Conservation (phyloP, 2,113 vertebrate species). For the Onychostruthus taczanowskii region DNA sequence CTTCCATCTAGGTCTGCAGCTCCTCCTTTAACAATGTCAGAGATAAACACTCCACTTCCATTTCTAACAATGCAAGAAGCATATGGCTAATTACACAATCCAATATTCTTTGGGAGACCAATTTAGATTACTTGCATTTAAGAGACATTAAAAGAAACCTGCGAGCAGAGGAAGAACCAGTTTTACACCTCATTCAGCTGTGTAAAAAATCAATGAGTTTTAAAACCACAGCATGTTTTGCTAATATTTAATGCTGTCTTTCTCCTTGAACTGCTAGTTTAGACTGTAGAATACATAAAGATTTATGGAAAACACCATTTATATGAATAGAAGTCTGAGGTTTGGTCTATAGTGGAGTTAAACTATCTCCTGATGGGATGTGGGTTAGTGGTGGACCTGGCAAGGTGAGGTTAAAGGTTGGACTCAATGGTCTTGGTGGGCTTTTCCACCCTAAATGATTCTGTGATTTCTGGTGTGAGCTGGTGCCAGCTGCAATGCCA, state of each 20-base stretch:
- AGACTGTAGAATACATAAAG: not conserved
- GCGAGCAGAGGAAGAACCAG: slow-evolving; percentile 23
- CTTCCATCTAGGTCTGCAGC: slow-evolving; percentile 93
- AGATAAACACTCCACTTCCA: slow-evolving; percentile 92
- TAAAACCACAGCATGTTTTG: not conserved
- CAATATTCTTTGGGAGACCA: slow-evolving; percentile 49
- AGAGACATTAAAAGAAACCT: slow-evolving; percentile 52
- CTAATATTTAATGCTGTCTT: slow-evolving; percentile 1
- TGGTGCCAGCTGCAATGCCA: not conserved
- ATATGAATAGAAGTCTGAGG: not conserved
- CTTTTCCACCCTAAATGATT: not conserved
- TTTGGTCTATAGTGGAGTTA: not conserved
- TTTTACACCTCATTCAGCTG: not conserved
- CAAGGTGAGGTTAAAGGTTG: not conserved
- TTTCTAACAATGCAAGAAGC: slow-evolving; percentile 72
- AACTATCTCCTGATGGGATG: not conserved
- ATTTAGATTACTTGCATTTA: slow-evolving; percentile 46
- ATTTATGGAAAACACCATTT: not conserved
- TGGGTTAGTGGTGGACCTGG: not conserved
- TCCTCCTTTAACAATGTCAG: slow-evolving; percentile 93
- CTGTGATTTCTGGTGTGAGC: not conserved
- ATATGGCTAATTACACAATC: slow-evolving; percentile 57
- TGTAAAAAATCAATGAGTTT: not conserved
- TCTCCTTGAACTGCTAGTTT: not conserved
- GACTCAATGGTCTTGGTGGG: not conserved